Conservation (phyloP, 2,888 invertebrate genomes). For the Drosophila pseudotalamancana region DNA sequence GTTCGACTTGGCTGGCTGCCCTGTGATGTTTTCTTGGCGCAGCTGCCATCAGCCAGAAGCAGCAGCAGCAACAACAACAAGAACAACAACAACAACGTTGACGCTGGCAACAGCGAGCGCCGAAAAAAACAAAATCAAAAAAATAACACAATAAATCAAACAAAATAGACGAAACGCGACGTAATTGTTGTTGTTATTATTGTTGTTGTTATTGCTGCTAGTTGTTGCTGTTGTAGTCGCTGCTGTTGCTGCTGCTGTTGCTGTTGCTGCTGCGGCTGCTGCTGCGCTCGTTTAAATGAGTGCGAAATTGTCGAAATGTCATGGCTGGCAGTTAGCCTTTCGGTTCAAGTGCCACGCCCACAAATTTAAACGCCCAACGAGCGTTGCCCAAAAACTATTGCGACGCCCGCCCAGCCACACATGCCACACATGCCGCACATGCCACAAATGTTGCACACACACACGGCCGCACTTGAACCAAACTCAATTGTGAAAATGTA, state of each 20-base stretch:
- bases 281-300: conserved; percentile 57
- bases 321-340: conserved; percentile 73
- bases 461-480: neutral
- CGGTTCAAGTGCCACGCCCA: conserved; percentile 48
- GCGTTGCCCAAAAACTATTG: conserved; percentile 34
- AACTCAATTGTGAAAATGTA: too few relatives aligned
- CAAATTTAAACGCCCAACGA: neutral
- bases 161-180: conserved; percentile 64
- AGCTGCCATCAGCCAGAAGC: conserved; percentile 52
- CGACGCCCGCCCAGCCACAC: conserved; percentile 25
- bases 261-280: conserved; percentile 2
- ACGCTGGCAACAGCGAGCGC: conserved; percentile 23
- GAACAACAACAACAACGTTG: conserved; percentile 22
- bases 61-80: conserved; percentile 8
- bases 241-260: conserved; percentile 5
- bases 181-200: conserved; percentile 23
- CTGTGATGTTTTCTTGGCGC: conserved; percentile 56
- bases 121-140: conserved; percentile 16
- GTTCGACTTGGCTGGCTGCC: conserved; percentile 46
- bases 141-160: conserved; percentile 64
- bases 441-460: conserved; percentile 21
- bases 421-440: conserved; percentile 7
- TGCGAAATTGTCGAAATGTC: conserved; percentile 74
- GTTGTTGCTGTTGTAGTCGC: neutral
- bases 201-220: neutral